Conservation (phyloP, 2,888 invertebrate genomes). For the Xestia rhomboidea region DNA sequence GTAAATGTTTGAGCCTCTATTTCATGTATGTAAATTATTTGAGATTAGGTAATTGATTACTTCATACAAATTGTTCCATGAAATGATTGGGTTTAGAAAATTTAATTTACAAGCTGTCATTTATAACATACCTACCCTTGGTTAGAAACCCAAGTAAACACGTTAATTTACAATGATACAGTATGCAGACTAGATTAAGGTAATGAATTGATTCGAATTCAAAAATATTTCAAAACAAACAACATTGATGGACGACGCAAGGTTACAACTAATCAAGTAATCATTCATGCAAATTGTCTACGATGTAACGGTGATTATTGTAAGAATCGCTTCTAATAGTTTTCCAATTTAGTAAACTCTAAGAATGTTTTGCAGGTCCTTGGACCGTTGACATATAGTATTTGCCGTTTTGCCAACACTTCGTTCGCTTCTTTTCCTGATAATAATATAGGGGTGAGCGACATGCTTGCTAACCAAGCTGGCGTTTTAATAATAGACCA, state of each 20-base stretch:
- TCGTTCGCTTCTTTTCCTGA: not conserved
- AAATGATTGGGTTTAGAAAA: not conserved
- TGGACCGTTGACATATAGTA: too few species aligned
- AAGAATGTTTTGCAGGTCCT: too few species aligned
- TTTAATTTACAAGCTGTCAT: not conserved
- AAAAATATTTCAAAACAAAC: not conserved
- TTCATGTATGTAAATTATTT: constrained; percentile 21
- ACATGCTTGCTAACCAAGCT: not conserved
- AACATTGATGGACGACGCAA: not conserved
- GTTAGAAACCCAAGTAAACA: not conserved
- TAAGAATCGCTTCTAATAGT: not conserved
- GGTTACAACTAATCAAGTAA: constrained; percentile 8
- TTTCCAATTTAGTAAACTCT: not conserved
- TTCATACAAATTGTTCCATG: not conserved
- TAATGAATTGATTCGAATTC: not conserved
- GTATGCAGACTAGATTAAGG: not conserved
- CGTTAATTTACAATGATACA: not conserved
- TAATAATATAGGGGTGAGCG: not conserved
- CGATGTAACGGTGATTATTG: not conserved
- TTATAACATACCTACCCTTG: constrained; percentile 1
- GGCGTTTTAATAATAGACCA: not conserved
- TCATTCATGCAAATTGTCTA: constrained; percentile 14
- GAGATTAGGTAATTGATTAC: constrained; percentile 1
- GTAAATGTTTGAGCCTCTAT: not conserved
- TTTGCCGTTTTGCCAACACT: too few species aligned